A percentile compares a stretch with the other conserved stretches of the same genome.
These are phyloP conservation scores for Drosophila macrothrix DNA, from an alignment of 2,888 invertebrate genomes.

Conservation along the genomic window DNA sequence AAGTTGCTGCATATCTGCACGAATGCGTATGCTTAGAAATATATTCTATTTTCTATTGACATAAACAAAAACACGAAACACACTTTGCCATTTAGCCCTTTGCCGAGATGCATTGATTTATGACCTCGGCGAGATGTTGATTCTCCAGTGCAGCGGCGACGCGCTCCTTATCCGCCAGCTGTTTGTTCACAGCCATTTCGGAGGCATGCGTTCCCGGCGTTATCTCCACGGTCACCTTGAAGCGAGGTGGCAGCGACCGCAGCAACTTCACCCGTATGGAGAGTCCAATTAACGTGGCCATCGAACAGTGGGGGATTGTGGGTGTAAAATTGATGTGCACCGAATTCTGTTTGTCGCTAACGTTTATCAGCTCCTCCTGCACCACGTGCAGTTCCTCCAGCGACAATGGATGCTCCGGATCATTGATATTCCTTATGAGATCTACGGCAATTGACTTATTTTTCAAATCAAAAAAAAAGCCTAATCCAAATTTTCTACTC, in stretches of 20 bases:
- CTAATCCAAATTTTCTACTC: conserved; percentile 41
- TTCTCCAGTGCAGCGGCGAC: conserved; percentile 99
- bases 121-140: conserved; percentile 94
- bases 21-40: conserved; percentile 54
- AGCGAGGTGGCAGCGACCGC: conserved; percentile 92
- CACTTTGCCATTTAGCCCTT: conserved; percentile 48
- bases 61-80: conserved; percentile 4
- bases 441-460: conserved; percentile 86
- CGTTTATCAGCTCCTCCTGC: conserved; percentile 91
- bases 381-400: conserved; percentile 98
- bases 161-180: conserved; percentile 98
- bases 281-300: conserved; percentile 96
- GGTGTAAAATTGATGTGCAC: conserved; percentile 96
- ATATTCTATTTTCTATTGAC: conserved; percentile 56
- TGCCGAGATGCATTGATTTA: conserved; percentile 93
- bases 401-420: conserved; percentile 98
- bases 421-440: conserved; percentile 96
- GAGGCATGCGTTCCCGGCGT: conserved; percentile 97
- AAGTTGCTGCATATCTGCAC: conserved; percentile 30
- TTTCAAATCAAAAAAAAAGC: neutral
- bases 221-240: conserved; percentile 94
- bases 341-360: conserved; percentile 90
- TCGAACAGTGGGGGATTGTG: conserved; percentile 99
- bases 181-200: conserved; percentile 97
- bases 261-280: conserved; percentile 96